phyloP scores from a whole-genome alignment of 2,797 vertebrate species.

The Huso huso region DNA sequence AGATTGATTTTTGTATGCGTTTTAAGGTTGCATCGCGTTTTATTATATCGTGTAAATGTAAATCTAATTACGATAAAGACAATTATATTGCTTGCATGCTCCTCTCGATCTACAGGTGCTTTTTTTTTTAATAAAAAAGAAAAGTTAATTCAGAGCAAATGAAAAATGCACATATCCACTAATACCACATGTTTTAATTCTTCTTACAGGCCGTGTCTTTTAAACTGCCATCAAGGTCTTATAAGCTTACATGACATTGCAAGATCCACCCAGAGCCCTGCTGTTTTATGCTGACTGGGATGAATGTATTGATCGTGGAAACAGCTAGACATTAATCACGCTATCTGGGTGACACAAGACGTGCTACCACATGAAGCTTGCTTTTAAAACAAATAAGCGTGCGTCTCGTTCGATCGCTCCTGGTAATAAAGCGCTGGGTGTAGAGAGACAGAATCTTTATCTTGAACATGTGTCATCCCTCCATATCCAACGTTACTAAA shows the following conservation, averaged over 20 bases:
- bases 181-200: too few species aligned
- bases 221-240: too few species aligned
- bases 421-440: neutral
- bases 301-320: neutral
- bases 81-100: too few species aligned
- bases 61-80: too few species aligned
- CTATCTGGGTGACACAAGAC: conserved; percentile 8
- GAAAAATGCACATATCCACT: too few species aligned
- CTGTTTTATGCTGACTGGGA: neutral
- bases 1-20: too few species aligned
- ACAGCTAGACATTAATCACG: neutral
- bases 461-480: conserved; percentile 6
- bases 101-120: too few species aligned
- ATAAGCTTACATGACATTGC: conserved; percentile 21
- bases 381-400: neutral
- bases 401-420: neutral
- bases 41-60: too few species aligned
- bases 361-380: neutral
- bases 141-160: too few species aligned
- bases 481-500: conserved; percentile 3
- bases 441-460: neutral
- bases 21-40: too few species aligned
- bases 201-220: too few species aligned
- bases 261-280: conserved; percentile 28
- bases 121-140: too few species aligned